Percentiles rank a stretch among this genome's conserved stretches.
phyloP scores from a whole-genome alignment of 2,888 invertebrate species.

The Andrena flavipes region DNA sequence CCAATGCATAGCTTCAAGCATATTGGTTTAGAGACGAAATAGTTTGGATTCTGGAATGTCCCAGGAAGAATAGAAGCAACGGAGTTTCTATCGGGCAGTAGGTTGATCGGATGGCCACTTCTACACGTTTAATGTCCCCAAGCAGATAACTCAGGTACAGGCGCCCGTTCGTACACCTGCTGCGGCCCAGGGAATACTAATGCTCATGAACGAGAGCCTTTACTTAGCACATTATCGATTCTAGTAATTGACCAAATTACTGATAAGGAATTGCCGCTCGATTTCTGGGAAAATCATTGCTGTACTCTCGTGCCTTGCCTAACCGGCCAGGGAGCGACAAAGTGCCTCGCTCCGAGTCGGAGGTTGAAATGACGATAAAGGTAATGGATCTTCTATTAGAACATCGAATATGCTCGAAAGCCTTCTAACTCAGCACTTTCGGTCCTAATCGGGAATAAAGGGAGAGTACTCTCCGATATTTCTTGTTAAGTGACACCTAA shows the following conservation, averaged over 20 bases:
- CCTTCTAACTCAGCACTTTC: conserved; percentile 45
- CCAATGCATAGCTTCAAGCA: conserved; percentile 6
- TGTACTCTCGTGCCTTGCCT: conserved; percentile 34
- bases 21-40: neutral
- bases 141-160: conserved; percentile 46
- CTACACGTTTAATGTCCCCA: conserved; percentile 52
- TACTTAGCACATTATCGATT: conserved; percentile 68
- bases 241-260: conserved; percentile 77
- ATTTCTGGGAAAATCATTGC: conserved; percentile 63
- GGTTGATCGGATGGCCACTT: conserved; percentile 30
- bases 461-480: conserved; percentile 40
- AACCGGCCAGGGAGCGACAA: conserved; percentile 36
- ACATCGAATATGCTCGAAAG: conserved; percentile 38
- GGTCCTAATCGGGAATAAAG: conserved; percentile 37
- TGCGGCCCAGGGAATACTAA: conserved; percentile 25
- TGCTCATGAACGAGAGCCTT: conserved; percentile 60
- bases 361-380: conserved; percentile 77
- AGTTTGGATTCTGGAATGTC: conserved; percentile 26
- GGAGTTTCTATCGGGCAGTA: conserved; percentile 41
- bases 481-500: conserved; percentile 51
- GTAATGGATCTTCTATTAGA: conserved; percentile 81
- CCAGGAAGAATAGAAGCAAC: conserved; percentile 1
- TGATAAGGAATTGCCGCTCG: conserved; percentile 67
- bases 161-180: conserved; percentile 54
- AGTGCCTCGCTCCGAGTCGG: conserved; percentile 55